Conservation (phyloP, 2,888 invertebrate genomes). For the Sclerodermus sp. region DNA sequence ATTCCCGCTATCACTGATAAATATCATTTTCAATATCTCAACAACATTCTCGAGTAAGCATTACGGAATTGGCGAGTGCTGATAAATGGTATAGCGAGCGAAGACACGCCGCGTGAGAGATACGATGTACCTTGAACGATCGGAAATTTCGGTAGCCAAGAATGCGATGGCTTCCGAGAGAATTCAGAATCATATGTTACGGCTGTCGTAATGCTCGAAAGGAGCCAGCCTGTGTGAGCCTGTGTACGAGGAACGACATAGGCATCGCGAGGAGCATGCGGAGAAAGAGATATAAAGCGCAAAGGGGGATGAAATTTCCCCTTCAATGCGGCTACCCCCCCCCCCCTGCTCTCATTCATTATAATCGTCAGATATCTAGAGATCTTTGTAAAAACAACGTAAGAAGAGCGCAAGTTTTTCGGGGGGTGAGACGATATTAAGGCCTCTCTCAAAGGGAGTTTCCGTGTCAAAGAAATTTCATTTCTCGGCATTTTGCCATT, state of each 20-base stretch:
- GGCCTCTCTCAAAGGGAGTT: no score
- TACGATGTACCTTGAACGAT: background rate
- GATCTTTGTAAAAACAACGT: no score
- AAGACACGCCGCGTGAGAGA: background rate
- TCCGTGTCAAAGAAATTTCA: no score
- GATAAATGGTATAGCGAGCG: background rate
- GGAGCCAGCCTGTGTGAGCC: background rate
- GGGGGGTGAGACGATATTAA: no score
- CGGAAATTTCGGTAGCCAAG: conserved; percentile 1
- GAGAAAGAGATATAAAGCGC: background rate
- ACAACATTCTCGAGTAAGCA: no score
- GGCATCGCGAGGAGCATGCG: background rate
- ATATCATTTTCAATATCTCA: no score
- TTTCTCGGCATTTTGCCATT: no score
- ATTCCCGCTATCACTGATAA: no score
- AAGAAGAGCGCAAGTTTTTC: no score
- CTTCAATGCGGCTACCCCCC: background rate
- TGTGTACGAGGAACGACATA: background rate
- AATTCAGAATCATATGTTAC: background rate
- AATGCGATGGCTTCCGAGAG: conserved; percentile 1
- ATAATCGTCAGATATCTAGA: no score
- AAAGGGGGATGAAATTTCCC: background rate
- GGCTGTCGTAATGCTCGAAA: background rate
- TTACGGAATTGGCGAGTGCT: background rate
- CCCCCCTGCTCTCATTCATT: no score